Conservation (phyloP, 1,140 invertebrate genomes). For the Meteorus sp. region DNA sequence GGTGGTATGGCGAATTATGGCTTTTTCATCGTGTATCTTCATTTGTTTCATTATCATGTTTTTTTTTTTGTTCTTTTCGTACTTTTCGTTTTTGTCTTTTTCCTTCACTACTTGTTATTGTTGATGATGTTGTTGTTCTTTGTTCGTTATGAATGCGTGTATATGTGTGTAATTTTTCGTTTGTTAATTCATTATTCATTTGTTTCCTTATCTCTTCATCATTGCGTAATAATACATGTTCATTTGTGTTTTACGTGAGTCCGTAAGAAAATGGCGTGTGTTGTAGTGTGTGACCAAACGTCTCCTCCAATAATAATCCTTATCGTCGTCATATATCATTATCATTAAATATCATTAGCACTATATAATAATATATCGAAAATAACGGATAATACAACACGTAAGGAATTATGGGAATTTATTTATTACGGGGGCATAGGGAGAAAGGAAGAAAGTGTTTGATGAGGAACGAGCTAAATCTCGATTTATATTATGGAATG, state of each 20-base stretch:
- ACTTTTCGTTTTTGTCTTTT: constrained; percentile 29
- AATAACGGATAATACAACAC: constrained; percentile 61
- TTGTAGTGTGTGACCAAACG: constrained; percentile 56
- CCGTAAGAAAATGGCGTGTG: constrained; percentile 46
- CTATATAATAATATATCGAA: constrained; percentile 58
- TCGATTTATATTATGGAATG: constrained; percentile 25
- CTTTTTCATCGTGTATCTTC: constrained; percentile 30
- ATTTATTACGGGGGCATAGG: background rate
- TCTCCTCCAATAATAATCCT: constrained; percentile 55
- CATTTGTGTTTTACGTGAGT: constrained; percentile 30
- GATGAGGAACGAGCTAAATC: constrained; percentile 2
- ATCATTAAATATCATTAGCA: constrained; percentile 60
- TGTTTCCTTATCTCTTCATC: background rate
- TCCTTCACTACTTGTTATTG: constrained; percentile 19
- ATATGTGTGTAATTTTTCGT: constrained; percentile 22
- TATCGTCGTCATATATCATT: constrained; percentile 58
- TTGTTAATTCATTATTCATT: constrained; percentile 10
- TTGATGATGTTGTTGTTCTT: constrained; percentile 22
- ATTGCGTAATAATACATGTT: no score
- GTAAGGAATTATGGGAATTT: constrained; percentile 50
- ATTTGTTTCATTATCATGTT: constrained; percentile 40
- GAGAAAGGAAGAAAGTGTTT: constrained; percentile 25
- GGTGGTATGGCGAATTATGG: constrained; percentile 22
- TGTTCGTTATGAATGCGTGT: constrained; percentile 25
- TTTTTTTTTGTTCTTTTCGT: constrained; percentile 43